These are phyloP conservation scores for Trichechus manatus DNA, from an alignment of 2,113 vertebrate genomes.

Conservation along the genomic window DNA sequence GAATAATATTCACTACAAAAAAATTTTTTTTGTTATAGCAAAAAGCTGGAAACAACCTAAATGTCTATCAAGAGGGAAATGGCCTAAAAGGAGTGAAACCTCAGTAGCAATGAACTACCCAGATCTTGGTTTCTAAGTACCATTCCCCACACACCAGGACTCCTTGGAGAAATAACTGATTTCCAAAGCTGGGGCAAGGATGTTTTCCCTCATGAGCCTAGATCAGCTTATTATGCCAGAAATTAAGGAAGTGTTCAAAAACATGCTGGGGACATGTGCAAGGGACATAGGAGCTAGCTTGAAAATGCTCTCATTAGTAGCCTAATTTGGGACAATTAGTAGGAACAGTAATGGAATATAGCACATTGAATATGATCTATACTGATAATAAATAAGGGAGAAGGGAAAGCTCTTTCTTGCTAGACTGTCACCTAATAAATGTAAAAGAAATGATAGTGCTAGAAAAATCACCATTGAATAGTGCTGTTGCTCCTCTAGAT, in stretches of 20 bases:
- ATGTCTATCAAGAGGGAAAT: background rate
- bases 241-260: background rate
- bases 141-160: background rate
- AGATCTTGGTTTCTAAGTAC: background rate
- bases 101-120: background rate
- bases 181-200: background rate
- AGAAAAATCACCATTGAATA: background rate
- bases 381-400: no score
- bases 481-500: constrained; percentile 2
- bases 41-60: background rate
- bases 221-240: background rate
- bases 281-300: background rate
- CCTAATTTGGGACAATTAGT: no score
- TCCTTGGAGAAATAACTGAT: background rate
- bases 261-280: background rate
- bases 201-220: background rate
- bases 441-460: background rate
- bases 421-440: no score
- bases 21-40: background rate
- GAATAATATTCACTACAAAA: background rate
- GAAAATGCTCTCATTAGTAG: background rate
- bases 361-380: no score
- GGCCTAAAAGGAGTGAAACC: background rate
- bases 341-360: no score
- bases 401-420: no score